phyloP scores from a whole-genome alignment of 2,113 vertebrate genomes.

The Herpailurus yagouaroundi region DNA sequence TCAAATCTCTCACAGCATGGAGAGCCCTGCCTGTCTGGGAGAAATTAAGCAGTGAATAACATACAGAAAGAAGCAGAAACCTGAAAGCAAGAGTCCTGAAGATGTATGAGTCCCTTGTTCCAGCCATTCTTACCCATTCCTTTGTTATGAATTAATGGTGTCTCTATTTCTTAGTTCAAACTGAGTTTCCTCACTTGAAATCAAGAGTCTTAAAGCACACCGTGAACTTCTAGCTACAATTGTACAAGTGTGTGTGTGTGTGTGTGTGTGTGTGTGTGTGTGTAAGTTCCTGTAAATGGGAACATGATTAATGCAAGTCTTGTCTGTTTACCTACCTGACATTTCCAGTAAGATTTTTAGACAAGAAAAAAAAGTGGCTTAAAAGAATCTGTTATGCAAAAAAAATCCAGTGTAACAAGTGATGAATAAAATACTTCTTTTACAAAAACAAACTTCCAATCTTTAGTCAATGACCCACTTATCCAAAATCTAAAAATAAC shows the following conservation, averaged over 20 bases:
- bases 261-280: neutral
- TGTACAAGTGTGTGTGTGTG: neutral
- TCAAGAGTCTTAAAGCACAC: neutral
- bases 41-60: neutral
- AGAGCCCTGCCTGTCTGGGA: neutral
- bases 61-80: neutral
- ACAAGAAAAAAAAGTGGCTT: neutral
- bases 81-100: neutral
- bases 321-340: neutral
- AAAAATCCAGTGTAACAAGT: neutral
- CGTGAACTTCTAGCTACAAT: neutral
- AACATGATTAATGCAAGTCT: neutral
- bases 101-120: neutral
- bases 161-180: neutral
- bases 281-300: neutral
- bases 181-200: conserved; percentile 11
- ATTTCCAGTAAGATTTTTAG: conserved; percentile 10
- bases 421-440: neutral
- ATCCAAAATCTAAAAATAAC: conserved; percentile 12
- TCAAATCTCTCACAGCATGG: neutral
- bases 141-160: neutral
- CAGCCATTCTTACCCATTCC: neutral
- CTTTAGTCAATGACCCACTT: conserved; percentile 9
- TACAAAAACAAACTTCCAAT: neutral
- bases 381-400: neutral